Base-by-base conservation (phyloP, 1,140 invertebrate genomes). In the Lepidurus packardi region DNA sequence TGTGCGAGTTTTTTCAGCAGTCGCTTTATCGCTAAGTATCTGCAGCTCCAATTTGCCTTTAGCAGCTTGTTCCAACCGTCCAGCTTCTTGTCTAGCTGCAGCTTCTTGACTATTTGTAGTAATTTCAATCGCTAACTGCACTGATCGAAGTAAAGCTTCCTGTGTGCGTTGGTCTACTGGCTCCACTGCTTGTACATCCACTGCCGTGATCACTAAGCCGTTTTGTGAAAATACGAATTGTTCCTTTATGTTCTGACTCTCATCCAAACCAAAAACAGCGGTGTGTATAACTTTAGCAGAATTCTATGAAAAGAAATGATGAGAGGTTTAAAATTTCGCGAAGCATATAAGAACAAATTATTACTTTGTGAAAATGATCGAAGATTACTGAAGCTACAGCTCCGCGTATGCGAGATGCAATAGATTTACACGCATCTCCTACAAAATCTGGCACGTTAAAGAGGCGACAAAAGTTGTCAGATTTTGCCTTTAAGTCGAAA, bases 291-390 rank as follows among this genome's bases (percentile, higher is more conserved):
- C 13, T 65, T 65, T 65, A 9, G 53, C 53, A 16, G 53, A 65
- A 16, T 65, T 65, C 53, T 65, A n/a, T 21, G 13, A 65, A 65
- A n/a, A 11, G 53, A 65, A 65, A 34, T 4, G 34, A 34, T 34
- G 34, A 34, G 34, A 34, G 34, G 34, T 34, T 34, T 34, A 2
- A 34, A 34, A 34, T 34, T 34, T 3, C 34, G 34, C 34, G 3
- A 3, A 34, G 3, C 34, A 4, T 34, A 34, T 34, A 4, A 34
- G 4, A 34, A 34, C 34, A 34, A 1, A 34, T 87, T 88, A 79
- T 87, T 87, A 85, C 86, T 83, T 88, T 88, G 81, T 88, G 87
- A 80, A 88, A 88, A 80, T 88, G 86, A 82, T 88, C 87, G 82
- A 88, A 88, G 78, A 84, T 84, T 4, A 86, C 85, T 76, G 83